Percentiles rank a stretch among this genome's conserved stretches.
Evolutionary conservation across 2,888 invertebrate species (phyloP).

Genomic region (Schizotus pectinicornis): DNA sequence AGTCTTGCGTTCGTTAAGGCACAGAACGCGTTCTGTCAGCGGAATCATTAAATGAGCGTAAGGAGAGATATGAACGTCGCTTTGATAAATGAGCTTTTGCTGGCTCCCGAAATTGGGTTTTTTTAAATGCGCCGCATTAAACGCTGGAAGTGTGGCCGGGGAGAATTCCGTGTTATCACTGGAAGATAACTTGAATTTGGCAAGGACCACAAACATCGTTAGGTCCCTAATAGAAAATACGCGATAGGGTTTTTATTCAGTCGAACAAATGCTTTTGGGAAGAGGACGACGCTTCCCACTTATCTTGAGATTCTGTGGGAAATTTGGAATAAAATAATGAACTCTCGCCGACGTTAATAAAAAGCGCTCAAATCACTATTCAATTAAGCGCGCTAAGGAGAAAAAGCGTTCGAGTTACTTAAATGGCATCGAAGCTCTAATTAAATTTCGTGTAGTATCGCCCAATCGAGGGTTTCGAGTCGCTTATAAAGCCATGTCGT

Average conservation of each 20-base stretch:
- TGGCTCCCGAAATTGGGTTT: slow-evolving; percentile 12
- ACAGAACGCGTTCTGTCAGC: slow-evolving; percentile 16
- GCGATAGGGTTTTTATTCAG: too few relatives aligned
- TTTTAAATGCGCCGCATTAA: not conserved
- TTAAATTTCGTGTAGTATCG: slow-evolving; percentile 6
- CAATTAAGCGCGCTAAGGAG: not conserved
- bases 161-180: too few relatives aligned
- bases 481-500: slow-evolving; percentile 5
- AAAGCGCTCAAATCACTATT: too few relatives aligned
- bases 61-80: slow-evolving; percentile 12
- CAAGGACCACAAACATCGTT: too few relatives aligned
- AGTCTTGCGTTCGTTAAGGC: not conserved
- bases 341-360: too few relatives aligned
- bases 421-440: not conserved
- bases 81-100: slow-evolving; percentile 17
- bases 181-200: too few relatives aligned
- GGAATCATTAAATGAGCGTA: slow-evolving; percentile 24
- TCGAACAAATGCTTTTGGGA: too few relatives aligned
- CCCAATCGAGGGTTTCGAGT: not conserved
- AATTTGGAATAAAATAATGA: too few relatives aligned
- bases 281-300: too few relatives aligned
- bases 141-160: not conserved
- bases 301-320: too few relatives aligned
- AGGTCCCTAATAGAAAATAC: too few relatives aligned
- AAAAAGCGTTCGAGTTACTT: not conserved